Evolutionary conservation across 2,797 vertebrate species (phyloP).

Genomic region (Lithobates sylvaticus): DNA sequence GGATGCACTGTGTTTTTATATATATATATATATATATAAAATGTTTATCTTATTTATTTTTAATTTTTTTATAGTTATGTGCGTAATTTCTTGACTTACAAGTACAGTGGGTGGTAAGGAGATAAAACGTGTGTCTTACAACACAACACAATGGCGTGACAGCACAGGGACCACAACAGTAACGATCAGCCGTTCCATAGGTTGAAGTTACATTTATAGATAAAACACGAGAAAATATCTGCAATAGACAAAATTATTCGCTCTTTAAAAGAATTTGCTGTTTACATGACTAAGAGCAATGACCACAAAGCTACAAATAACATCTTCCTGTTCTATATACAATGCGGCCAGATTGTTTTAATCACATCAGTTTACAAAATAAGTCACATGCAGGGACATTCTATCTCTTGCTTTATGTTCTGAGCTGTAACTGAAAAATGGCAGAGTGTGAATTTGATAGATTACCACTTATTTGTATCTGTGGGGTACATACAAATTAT

Average conservation of each 20-base stretch:
- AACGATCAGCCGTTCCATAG: background rate
- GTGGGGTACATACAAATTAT: background rate
- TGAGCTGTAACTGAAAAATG: background rate
- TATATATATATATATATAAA: too few species aligned
- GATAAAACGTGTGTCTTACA: too few species aligned
- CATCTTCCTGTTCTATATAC: constrained; percentile 7
- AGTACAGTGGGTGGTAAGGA: too few species aligned
- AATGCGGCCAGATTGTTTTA: background rate
- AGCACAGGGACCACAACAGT: background rate
- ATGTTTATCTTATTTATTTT: too few species aligned
- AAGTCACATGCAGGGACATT: background rate
- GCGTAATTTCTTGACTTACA: too few species aligned
- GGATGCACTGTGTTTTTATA: too few species aligned
- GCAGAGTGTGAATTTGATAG: background rate
- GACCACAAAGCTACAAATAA: constrained; percentile 13
- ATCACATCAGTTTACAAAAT: background rate
- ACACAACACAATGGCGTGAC: too few species aligned
- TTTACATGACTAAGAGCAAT: constrained; percentile 19
- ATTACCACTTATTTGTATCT: background rate
- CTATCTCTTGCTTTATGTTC: background rate
- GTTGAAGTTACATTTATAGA: background rate
- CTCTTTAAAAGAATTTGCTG: background rate
- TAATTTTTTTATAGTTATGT: too few species aligned
- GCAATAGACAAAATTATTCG: background rate
- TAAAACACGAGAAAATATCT: background rate